Evolutionary conservation across 2,888 invertebrate species (phyloP).

Genomic region (Erpobdella octoculata): DNA sequence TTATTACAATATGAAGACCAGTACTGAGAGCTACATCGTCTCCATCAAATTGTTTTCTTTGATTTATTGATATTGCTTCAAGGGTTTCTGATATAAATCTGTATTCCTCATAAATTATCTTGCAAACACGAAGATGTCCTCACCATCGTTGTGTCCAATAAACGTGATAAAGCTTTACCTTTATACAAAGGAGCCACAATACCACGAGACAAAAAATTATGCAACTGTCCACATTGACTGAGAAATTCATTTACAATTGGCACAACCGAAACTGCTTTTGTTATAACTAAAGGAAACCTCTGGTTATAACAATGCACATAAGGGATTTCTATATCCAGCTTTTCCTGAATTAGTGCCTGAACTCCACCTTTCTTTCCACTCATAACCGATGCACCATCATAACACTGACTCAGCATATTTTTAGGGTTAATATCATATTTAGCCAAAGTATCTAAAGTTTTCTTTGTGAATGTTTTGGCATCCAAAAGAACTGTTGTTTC

Average conservation of each 20-base stretch:
- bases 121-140: background rate
- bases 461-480: background rate
- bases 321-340: too few species aligned
- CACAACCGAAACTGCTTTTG: background rate
- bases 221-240: background rate
- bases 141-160: background rate
- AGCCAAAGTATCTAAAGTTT: background rate
- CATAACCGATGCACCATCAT: background rate
- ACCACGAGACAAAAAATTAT: background rate
- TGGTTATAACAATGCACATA: conserved; percentile 1
- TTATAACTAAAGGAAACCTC: background rate
- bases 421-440: background rate
- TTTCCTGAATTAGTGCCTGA: background rate
- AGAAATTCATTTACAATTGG: background rate
- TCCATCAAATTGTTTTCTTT: conserved; percentile 1
- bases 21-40: conserved; percentile 1
- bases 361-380: too few species aligned
- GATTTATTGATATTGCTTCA: background rate
- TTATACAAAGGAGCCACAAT: conserved; percentile 1
- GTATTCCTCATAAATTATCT: background rate
- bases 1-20: background rate
- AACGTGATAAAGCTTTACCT: conserved; percentile 1
- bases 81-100: background rate
- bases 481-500: too few species aligned
- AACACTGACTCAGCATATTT: background rate